Percentiles rank a stretch among this genome's conserved stretches.
Conservation (phyloP, 2,888 invertebrate genomes). For the Boloria selene region DNA sequence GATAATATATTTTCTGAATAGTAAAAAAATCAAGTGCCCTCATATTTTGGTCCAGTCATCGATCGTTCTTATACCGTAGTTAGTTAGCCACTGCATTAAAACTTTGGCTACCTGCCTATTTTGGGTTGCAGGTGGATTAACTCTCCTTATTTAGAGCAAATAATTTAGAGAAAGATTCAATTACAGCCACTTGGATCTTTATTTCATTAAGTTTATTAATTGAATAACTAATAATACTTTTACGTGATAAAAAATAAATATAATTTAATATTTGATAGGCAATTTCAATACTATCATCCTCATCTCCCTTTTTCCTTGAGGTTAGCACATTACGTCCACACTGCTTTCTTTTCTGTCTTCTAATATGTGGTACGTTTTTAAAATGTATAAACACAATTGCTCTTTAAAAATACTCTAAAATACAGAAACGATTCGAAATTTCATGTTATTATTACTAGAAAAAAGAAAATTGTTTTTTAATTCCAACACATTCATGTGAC, state of each 20-base stretch:
- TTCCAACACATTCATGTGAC: no score
- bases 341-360: no score
- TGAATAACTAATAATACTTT: neutral
- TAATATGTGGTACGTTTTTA: no score
- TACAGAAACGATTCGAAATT: no score
- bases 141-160: conserved; percentile 31
- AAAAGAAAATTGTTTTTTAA: no score
- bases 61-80: conserved; percentile 33
- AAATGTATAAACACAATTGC: no score
- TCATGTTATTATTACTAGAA: no score
- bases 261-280: neutral
- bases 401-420: no score
- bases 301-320: no score
- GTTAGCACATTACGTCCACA: no score
- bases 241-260: neutral
- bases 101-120: conserved; percentile 39
- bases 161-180: conserved; percentile 36
- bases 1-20: neutral
- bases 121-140: conserved; percentile 37
- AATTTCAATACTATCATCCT: no score
- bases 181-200: conserved; percentile 19
- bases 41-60: conserved; percentile 27
- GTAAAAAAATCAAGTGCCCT: neutral
- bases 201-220: no score
- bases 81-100: conserved; percentile 36